Conservation (phyloP, 2,113 vertebrate genomes). For the Neogale vison region DNA sequence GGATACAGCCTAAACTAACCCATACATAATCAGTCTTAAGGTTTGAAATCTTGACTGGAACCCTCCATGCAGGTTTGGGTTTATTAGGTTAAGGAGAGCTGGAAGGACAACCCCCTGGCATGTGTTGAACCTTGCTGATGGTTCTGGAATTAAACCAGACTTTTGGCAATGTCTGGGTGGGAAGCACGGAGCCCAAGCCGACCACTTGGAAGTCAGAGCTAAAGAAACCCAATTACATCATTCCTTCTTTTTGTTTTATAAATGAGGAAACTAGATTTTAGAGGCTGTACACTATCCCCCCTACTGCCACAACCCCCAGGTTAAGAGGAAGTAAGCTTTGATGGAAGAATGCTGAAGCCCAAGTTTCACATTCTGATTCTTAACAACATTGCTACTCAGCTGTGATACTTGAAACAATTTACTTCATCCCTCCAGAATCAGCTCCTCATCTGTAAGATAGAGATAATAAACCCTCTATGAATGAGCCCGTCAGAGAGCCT, state of each 20-base stretch:
- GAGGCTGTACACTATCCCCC: background rate
- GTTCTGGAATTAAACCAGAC: background rate
- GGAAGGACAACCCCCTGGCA: background rate
- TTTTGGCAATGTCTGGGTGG: background rate
- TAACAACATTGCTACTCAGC: background rate
- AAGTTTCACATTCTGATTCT: background rate
- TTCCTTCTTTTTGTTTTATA: background rate
- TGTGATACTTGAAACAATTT: slow-evolving; percentile 12
- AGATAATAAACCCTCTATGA: background rate
- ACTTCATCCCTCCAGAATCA: background rate
- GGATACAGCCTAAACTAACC: background rate
- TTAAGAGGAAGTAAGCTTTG: slow-evolving; percentile 15
- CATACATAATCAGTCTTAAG: background rate
- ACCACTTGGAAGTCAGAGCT: background rate
- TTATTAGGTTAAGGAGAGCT: background rate
- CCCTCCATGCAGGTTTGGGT: background rate
- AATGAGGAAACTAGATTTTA: slow-evolving; percentile 1
- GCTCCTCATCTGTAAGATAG: background rate
- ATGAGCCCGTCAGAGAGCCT: background rate
- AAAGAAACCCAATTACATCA: background rate
- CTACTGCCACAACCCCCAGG: too few species aligned
- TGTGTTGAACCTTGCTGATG: background rate
- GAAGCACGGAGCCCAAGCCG: background rate
- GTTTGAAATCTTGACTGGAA: background rate
- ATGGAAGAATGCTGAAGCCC: background rate